These are phyloP conservation scores for Hyalella azteca DNA, from an alignment of 2,888 invertebrate species.

Conservation along the genomic window DNA sequence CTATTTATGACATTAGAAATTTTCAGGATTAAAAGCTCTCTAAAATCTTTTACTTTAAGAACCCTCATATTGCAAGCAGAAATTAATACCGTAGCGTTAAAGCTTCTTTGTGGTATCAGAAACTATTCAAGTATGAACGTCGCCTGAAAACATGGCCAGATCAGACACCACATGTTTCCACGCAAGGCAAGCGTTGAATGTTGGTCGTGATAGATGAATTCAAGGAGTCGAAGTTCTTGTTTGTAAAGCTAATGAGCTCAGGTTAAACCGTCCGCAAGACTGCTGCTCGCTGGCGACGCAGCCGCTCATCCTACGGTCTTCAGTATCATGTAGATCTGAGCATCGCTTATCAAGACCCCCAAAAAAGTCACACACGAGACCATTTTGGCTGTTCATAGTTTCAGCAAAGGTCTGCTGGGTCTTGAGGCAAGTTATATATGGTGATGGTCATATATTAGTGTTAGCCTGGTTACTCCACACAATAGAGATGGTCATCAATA, in stretches of 20 bases:
- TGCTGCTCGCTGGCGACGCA: not conserved
- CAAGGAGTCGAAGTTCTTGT: not conserved
- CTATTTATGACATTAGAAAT: too few species aligned
- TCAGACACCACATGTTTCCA: not conserved
- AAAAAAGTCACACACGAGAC: conserved; percentile 14
- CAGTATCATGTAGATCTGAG: not conserved
- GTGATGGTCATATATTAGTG: conserved; percentile 14
- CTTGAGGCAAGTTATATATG: not conserved
- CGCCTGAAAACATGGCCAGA: too few species aligned
- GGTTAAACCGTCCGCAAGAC: not conserved
- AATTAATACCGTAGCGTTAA: too few species aligned
- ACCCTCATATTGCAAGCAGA: too few species aligned
- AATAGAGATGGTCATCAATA: not conserved
- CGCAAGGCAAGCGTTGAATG: not conserved
- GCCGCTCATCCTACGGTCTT: not conserved
- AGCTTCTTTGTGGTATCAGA: too few species aligned
- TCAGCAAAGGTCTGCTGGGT: not conserved
- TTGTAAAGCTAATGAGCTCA: not conserved
- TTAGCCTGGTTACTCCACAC: not conserved
- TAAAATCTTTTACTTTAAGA: too few species aligned
- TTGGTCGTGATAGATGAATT: not conserved
- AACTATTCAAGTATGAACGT: too few species aligned
- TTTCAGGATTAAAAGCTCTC: too few species aligned
- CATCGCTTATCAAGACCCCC: conserved; percentile 12
- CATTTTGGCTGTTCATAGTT: conserved; percentile 25